Conservation (phyloP, 2,888 invertebrate species). For the Tanypteryx hageni region DNA sequence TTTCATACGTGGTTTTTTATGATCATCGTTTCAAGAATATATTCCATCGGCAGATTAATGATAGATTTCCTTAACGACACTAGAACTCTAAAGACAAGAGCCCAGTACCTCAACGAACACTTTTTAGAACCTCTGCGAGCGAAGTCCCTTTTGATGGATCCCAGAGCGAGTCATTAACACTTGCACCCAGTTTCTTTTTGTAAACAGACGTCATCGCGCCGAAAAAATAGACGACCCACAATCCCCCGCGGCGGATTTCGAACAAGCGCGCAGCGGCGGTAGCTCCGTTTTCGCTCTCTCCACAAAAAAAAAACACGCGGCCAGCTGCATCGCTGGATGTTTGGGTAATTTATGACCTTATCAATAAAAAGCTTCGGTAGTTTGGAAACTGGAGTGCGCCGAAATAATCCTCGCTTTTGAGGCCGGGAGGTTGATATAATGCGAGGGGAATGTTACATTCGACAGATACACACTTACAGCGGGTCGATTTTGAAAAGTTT, state of each 20-base stretch:
- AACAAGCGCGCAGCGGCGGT: background rate
- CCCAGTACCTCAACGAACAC: no score
- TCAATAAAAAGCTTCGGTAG: slow-evolving; percentile 28
- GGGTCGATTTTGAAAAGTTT: background rate
- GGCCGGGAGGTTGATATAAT: background rate
- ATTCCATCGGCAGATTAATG: no score
- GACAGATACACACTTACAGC: background rate
- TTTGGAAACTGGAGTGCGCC: background rate
- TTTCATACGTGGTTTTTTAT: no score
- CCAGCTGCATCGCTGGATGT: slow-evolving; percentile 42
- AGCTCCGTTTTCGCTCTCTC: background rate
- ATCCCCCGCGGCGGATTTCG: slow-evolving; percentile 34
- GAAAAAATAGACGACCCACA: background rate
- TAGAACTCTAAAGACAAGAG: no score
- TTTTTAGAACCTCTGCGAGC: background rate
- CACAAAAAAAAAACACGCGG: background rate
- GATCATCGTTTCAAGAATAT: no score
- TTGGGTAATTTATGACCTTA: slow-evolving; percentile 48
- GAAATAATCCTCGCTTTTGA: slow-evolving; percentile 8
- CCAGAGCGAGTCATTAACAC: slow-evolving; percentile 10
- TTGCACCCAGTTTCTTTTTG: slow-evolving; percentile 37
- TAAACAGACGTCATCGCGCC: slow-evolving; percentile 30
- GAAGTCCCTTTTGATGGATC: slow-evolving; percentile 25
- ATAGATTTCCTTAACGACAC: no score
- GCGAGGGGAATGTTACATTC: background rate